phyloP scores from a whole-genome alignment of 2,113 vertebrate genomes.

The Diglossa brunneiventris region DNA sequence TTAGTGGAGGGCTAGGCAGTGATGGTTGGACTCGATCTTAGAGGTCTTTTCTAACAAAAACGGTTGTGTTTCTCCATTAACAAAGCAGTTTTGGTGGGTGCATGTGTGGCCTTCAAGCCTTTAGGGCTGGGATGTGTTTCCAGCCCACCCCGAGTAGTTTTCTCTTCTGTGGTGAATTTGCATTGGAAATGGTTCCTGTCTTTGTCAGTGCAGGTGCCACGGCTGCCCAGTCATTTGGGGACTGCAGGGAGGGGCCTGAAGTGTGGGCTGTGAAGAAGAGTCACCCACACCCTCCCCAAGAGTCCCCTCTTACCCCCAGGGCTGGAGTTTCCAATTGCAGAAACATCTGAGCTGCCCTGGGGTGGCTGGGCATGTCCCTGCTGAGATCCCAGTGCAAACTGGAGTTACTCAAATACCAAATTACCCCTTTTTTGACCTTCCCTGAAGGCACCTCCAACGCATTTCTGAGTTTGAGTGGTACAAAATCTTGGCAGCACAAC shows the following conservation, averaged over 20 bases:
- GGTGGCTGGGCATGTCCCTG: background rate
- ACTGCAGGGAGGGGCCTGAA: background rate
- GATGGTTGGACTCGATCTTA: fast-evolving
- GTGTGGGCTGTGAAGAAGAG: background rate
- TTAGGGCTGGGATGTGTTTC: background rate
- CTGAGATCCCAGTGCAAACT: background rate
- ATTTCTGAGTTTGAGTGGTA: background rate
- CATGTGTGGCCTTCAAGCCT: background rate
- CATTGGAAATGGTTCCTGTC: background rate
- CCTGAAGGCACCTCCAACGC: background rate
- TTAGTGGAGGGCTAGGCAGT: background rate
- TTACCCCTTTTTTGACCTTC: fast-evolving
- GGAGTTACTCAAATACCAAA: background rate
- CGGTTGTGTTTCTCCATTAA: background rate
- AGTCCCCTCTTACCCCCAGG: fast-evolving
- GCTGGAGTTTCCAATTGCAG: background rate
- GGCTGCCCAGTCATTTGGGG: background rate
- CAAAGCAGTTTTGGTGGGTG: background rate
- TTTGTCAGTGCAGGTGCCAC: background rate
- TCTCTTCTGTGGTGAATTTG: background rate
- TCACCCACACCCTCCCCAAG: background rate
- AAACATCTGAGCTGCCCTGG: fast-evolving
- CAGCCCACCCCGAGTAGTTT: fast-evolving
- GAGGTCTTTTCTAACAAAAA: background rate
- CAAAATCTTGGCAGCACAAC: background rate